Base-by-base conservation (phyloP, 2,888 invertebrate genomes). In the Cosmopolites sordidus region DNA sequence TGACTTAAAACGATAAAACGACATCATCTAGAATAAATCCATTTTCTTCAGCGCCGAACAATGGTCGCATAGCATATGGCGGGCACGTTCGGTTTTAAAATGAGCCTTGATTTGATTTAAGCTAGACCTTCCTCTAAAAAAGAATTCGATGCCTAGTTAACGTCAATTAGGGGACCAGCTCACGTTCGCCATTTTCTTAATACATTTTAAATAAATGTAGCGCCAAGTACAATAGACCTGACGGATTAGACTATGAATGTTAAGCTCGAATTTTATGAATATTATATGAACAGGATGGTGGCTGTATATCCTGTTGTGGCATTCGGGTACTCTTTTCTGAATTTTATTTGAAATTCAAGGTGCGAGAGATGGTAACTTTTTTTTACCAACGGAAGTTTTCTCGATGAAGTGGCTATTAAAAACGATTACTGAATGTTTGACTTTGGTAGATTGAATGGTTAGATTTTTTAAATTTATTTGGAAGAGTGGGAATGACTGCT, bases 131-230 rank as follows among this genome's bases (percentile, higher is more conserved):
- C 50, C 53, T 43, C 40, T 56, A 22, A 45, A 54, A 53, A 51
- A 51, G 47, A 51, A 54, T 54, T 48, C 43, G 50, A 54, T 42
- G 16, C 15, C 17, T 46, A 38, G 39, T 54, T 47, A 54, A 42
- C 33, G 14, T 22, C 57, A 51, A 54, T 58, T 54, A 54, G 43
- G 30, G 1, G 30, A 18, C 22, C 58, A n/a, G n/a, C 12, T 51
- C 58, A 58, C 58, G 58, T 51, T 29, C 40, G 43, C 51, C 48
- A 56, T 56, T 56, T 56, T 54, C 59, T 48, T 59, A 59, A 56
- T 59, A 59, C 59, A 59, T 59, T 56, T 59, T 56, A 58, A 58
- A 58, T 59, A 59, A 59, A 59, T 56, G 59, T 56, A 56, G 59
- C 59, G 59, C 56, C 56, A 56, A 48, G 39, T 45, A 53, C 54